phyloP scores from a whole-genome alignment of 2,888 invertebrate species.

The Calameuta idolon region DNA sequence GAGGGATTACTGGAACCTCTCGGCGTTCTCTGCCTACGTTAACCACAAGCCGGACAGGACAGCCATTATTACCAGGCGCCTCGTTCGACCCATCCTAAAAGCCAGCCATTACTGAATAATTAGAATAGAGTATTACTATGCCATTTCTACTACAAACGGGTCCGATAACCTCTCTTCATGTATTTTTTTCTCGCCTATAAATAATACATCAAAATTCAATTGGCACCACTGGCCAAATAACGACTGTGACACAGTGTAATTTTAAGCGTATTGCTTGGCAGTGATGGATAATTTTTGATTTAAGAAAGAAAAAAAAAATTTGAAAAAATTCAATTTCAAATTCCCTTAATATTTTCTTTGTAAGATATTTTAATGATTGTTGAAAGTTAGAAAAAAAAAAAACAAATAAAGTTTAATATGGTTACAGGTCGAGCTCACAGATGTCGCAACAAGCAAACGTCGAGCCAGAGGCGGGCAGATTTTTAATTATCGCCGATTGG shows the following conservation, averaged over 20 bases:
- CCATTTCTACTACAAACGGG: neutral
- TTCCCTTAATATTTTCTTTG: neutral
- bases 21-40: slow-evolving; percentile 48
- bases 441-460: neutral
- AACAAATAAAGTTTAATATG: neutral
- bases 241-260: neutral
- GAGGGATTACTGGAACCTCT: slow-evolving; percentile 61
- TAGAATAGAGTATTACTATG: slow-evolving; percentile 38
- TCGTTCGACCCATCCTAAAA: slow-evolving; percentile 29
- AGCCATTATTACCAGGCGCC: slow-evolving; percentile 60
- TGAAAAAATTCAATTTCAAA: neutral
- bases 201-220: neutral
- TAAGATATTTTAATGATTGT: neutral
- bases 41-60: slow-evolving; percentile 63
- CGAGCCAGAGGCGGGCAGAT: neutral
- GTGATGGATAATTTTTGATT: neutral
- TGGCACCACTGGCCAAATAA: neutral
- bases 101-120: slow-evolving; percentile 49
- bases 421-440: neutral
- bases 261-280: neutral
- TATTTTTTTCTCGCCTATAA: neutral
- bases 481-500: neutral
- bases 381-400: neutral
- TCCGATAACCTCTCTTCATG: neutral
- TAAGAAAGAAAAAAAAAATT: neutral